Base-by-base conservation (phyloP, 2,888 invertebrate genomes). In the Trisateles emortualis region DNA sequence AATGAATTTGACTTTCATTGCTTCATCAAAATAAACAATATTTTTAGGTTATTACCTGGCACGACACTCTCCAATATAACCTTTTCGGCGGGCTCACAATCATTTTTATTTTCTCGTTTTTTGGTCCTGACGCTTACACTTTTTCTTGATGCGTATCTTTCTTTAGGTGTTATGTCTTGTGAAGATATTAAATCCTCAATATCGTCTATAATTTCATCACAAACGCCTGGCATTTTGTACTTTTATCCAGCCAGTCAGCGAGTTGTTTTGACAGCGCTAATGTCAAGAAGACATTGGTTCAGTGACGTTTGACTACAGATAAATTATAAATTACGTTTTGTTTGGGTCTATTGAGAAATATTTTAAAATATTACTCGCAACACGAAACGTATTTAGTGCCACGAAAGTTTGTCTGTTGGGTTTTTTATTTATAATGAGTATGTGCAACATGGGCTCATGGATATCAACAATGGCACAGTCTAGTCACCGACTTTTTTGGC, bases 161-260 rank as follows among this genome's bases (percentile, higher is more conserved):
- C 95, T 77, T 96, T 96, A 0, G 97, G 96, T 29, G 95, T 96
- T 22, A 97, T 95, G 78, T 97, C 96, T 69, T 97, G 96, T 0
- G 96, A 94, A 17, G 95, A 95, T 88, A 97, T 96, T 72, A 97
- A 90, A 93, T 97, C 97, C 87, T 97, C 97, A 59, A 97, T 97
- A 87, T 97, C 97, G 51, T 96, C 96, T 65, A 97, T 95, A 71
- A 95, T 94, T 89, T 96, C 96, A 71, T 92, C 93, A 79, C 95
- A 95, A 55, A 92, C 93, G 66, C 90, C 87, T 74, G 93, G 89
- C 94, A 95, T 95, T 79, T 87, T 93, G 72, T 14, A 33, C 8
- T 2, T 33, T 17, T 49, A 41, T 52, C 53, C 16, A 50, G n/a
- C n/a, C n/a, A n/a, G n/a, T 53, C 1, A 22, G 5, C 5, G 26